Base-by-base conservation (phyloP, 2,888 invertebrate genomes). In the Psylliodes chrysocephalus region DNA sequence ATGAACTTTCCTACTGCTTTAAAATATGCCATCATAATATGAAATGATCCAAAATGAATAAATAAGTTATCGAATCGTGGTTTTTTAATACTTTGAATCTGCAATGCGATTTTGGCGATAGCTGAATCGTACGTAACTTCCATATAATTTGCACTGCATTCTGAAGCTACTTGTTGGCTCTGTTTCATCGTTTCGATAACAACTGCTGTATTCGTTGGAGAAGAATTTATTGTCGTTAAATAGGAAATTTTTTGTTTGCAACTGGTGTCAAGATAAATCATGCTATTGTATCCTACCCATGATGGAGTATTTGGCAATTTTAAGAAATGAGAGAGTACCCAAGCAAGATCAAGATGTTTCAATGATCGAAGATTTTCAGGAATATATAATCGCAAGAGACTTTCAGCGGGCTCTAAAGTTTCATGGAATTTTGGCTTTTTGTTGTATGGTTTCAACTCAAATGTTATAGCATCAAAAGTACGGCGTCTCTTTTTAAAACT, bases 211-310 rank as follows among this genome's bases (percentile, higher is more conserved):
- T n/a, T n/a, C n/a, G 77, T 77, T 12, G 78, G 76, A 19, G 78
- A 76, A 14, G 15, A 14, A 69, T 78, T 75, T 5, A 51, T 77
- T 1, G 76, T 64, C 5, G 76, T 73, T 0, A 77, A 46, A 63
- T 78, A 77, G 0, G 71, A 65, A 28, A 77, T 62, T 67, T 68
- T 70, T 68, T 78, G 77, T 42, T 65, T 66, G 5, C 49, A 17
- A 49, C 64, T 33, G 8, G 3, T 33, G 17, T 51, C 51, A 2
- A 15, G 2, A 5, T 8, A 7, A 17, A 76, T 67, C 18, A 25
- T 28, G 53, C 69, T 66, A 62, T 78, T 76, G 44, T 70, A 79
- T n/a, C 78, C 77, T 25, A 72, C 69, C 77, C 77, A 78, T 71
- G 72, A 72, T 49, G 60, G 52, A 19, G 60, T 60, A 19, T 51